These are phyloP conservation scores for Cantharis rufa DNA, from an alignment of 2,888 invertebrate species.

Conservation along the genomic window DNA sequence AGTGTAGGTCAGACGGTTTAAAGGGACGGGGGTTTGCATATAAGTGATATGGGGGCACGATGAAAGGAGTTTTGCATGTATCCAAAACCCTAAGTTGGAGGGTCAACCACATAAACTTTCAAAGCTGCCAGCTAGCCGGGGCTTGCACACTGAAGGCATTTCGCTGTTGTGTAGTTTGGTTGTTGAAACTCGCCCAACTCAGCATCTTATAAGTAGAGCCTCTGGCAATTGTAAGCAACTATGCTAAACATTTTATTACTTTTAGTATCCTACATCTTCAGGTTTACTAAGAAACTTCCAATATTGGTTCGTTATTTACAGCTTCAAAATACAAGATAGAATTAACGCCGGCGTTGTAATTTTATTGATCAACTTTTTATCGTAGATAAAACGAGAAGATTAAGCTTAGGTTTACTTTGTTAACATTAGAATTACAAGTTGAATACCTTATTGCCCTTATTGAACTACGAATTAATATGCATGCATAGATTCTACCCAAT, in stretches of 20 bases:
- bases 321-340: neutral
- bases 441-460: conserved; percentile 38
- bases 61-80: conserved; percentile 53
- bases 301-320: conserved; percentile 22
- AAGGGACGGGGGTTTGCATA: conserved; percentile 7
- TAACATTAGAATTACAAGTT: conserved; percentile 19
- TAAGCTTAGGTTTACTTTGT: conserved; percentile 13
- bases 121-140: conserved; percentile 51
- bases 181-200: conserved; percentile 49
- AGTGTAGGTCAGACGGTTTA: conserved; percentile 19
- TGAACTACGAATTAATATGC: conserved; percentile 49
- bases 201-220: conserved; percentile 50
- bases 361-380: neutral
- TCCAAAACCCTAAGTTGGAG: conserved; percentile 52
- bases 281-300: conserved; percentile 40
- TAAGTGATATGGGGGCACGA: conserved; percentile 28
- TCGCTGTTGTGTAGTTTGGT: conserved; percentile 41
- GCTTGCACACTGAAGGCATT: conserved; percentile 51
- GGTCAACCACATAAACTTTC: conserved; percentile 58
- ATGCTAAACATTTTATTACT: conserved; percentile 55
- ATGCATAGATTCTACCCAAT: conserved; percentile 48
- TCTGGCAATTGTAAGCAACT: conserved; percentile 50
- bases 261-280: conserved; percentile 48
- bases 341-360: neutral
- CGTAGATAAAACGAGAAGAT: neutral